Conservation (phyloP, 2,888 invertebrate species). For the Polymixis flavicincta region DNA sequence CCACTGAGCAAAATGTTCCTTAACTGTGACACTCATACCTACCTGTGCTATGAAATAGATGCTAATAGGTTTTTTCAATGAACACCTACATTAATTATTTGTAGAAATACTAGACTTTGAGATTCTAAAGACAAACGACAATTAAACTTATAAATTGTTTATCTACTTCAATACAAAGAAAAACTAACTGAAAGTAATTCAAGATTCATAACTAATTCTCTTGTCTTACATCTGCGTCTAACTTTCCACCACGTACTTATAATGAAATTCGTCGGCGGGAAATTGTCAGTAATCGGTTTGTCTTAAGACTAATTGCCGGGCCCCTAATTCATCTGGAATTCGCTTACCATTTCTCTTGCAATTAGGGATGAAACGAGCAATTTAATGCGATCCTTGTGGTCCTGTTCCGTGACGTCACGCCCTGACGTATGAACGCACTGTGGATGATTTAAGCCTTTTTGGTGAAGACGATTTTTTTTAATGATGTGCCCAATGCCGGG, state of each 20-base stretch:
- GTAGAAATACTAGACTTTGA: too few relatives aligned
- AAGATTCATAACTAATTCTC: slow-evolving; percentile 44
- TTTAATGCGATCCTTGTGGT: slow-evolving; percentile 76
- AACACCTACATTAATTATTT: not conserved
- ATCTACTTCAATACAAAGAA: slow-evolving; percentile 12
- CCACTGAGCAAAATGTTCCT: slow-evolving; percentile 5
- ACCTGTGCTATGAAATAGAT: not conserved
- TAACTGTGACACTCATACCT: not conserved
- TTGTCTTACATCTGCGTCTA: slow-evolving; percentile 53
- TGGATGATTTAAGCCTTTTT: slow-evolving; percentile 51
- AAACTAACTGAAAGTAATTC: slow-evolving; percentile 24
- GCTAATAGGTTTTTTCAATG: not conserved
- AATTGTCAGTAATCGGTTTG: slow-evolving; percentile 76
- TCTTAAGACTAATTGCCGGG: slow-evolving; percentile 79
- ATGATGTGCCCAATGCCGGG: slow-evolving; percentile 25
- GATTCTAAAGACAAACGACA: slow-evolving; percentile 1
- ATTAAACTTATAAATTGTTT: not conserved
- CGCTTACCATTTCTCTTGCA: slow-evolving; percentile 80
- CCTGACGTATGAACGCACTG: slow-evolving; percentile 27
- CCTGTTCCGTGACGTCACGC: slow-evolving; percentile 11
- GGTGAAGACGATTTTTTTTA: too few relatives aligned
- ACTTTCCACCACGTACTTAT: slow-evolving; percentile 52
- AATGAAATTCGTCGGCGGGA: slow-evolving; percentile 73
- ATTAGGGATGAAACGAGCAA: slow-evolving; percentile 84
- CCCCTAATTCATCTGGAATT: slow-evolving; percentile 76